Base-by-base conservation (phyloP, 2,797 vertebrate species). In the Rhodeus uyekii region DNA sequence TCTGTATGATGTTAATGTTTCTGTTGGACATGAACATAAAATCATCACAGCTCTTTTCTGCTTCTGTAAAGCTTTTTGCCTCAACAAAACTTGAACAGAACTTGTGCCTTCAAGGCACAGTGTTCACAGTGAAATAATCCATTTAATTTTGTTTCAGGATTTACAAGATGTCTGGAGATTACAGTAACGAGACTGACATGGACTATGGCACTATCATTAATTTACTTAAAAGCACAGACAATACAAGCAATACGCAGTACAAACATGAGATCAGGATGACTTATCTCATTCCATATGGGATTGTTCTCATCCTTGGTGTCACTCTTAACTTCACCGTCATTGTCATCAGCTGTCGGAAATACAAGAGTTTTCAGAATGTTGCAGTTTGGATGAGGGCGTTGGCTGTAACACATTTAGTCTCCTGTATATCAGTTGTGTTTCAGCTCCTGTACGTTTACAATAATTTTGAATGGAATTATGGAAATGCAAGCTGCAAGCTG, bases 391-490 rank as follows among this genome's bases (percentile, higher is more conserved):
- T 96, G 63, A 87, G 95, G 81, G 94, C 94, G n/a, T 68, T 96
- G 87, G 94, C 95, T 0, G 76, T 91, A 0, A 94, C 94, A 0
- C 94, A 96, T 71, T 92, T 96, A 83, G 87, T 95, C 64, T 95
- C 94, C 91, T 94, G 93, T 0, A 77, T 93, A 83, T 95, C 94
- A 88, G 86, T 95, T 74, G 94, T 94, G 0, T 80, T 95, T 22
- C 93, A 94, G 76, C 91, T 95, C 0, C 22, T 88, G 2, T 95
- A 95, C 13, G 90, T 91, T 0, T 94, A 93, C 86, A 87, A 94
- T 90, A 22, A 89, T 64, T 95, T 94, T 85, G 81, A 94, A 89
- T 96, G 95, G 95, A 76, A 92, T 3, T 95, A 95, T 0, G 94
- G 94, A 50, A 87, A 46, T 0, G 83, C 83, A 82, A 88, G 94